Evolutionary conservation across 2,888 invertebrate genomes (phyloP), one percentile per base, ranked within the genome.

Genomic region (Ormyrus thymus): DNA sequence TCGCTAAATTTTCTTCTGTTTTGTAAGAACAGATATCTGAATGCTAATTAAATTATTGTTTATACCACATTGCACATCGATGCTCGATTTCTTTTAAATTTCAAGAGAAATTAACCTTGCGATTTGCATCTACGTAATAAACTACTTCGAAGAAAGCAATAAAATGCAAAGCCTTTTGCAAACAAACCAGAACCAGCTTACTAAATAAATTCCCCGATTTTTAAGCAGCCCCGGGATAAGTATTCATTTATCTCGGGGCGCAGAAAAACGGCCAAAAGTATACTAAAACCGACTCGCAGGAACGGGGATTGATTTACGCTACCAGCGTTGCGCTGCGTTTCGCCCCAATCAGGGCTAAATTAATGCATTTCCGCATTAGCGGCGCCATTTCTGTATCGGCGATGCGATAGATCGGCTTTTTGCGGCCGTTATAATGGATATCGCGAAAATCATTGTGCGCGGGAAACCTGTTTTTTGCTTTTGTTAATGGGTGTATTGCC

Each of bases 161-260:
- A 51, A 50, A 71, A 56, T 1, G 13, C 48, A 48, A 46, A 53
- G 13, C 13, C 61, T 15, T 51, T 50, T 8, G 43, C 10, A 66
- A 51, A 53, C 48, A 43, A 62, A 29, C 50, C 58, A 11, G 53
- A 55, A 29, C 29, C 58, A 43, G 50, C 66, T 66, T 64, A 61
- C 55, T 59, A 64, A 70, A 78, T 69, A 69, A 78, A 74, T 58
- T 29, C 29, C 15, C 46, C 11, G 58, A 78, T 74, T 70, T 74
- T 74, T 74, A 78, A 64, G 59, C 46, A 69, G 45, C 29, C 55
- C 43, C 55, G 71, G n/a, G n/a, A 79, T 79, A 79, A 75, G 64
- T 13, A 61, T 29, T 79, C 75, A 71, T 75, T 79, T 79, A 71
- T 79, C 51, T 79, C 55, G 29, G 7, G 53, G 55, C 48, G 46